Evolutionary conservation across 2,888 invertebrate genomes (phyloP).

Genomic region (Lydus trimaculatus): DNA sequence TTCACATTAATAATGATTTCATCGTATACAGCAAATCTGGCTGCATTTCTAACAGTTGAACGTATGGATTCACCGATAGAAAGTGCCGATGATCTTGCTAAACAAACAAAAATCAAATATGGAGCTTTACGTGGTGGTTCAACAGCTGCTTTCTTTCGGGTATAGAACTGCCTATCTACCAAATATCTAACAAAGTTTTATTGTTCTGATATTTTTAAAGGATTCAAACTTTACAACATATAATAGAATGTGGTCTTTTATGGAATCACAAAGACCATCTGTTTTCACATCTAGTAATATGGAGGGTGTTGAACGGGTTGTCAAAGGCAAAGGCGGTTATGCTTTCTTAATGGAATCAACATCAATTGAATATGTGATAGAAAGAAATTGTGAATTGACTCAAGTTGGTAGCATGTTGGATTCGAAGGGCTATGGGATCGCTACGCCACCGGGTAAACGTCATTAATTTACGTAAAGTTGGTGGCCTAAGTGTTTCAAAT

Average conservation of each 20-base stretch:
- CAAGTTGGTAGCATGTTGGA: constrained; percentile 93
- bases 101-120: constrained; percentile 97
- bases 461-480: background rate
- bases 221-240: constrained; percentile 94
- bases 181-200: background rate
- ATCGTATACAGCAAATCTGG: constrained; percentile 94
- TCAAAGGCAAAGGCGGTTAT: constrained; percentile 84
- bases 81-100: constrained; percentile 93
- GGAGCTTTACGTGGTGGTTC: constrained; percentile 93
- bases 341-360: constrained; percentile 99
- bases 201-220: constrained; percentile 60
- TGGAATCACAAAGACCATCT: constrained; percentile 87
- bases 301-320: constrained; percentile 90
- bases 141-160: constrained; percentile 94
- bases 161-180: no score
- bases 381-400: constrained; percentile 88
- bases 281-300: constrained; percentile 87
- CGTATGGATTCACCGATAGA: constrained; percentile 95
- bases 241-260: constrained; percentile 95
- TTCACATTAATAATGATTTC: constrained; percentile 96
- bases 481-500: no score
- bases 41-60: constrained; percentile 92
- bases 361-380: constrained; percentile 92
- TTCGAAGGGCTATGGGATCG: constrained; percentile 95
- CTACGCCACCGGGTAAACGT: constrained; percentile 86